A percentile compares a stretch with the other conserved stretches of the same genome.
These are phyloP conservation scores for Neofelis nebulosa DNA, from an alignment of 2,113 vertebrate genomes.

Conservation along the genomic window DNA sequence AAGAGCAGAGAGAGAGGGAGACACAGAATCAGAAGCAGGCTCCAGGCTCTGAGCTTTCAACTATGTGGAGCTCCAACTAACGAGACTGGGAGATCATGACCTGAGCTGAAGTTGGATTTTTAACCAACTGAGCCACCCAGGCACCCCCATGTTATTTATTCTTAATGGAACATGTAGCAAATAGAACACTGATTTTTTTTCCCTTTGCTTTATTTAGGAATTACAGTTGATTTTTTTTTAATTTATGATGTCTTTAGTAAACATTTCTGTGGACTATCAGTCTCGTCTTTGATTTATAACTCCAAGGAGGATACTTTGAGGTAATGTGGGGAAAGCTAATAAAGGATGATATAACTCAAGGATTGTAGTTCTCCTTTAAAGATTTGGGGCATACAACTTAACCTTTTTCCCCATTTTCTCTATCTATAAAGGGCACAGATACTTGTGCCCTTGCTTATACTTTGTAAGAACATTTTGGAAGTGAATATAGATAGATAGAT, in stretches of 20 bases:
- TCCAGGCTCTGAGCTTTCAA: no score
- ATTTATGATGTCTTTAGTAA: background rate
- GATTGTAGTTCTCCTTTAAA: background rate
- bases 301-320: background rate
- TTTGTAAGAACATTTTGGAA: background rate
- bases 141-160: background rate
- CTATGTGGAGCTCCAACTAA: no score
- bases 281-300: background rate
- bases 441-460: background rate
- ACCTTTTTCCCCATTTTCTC: background rate
- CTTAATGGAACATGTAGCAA: background rate
- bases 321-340: background rate
- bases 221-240: background rate
- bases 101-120: no score
- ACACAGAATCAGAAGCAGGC: no score
- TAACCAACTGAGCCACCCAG: no score
- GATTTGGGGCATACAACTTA: background rate
- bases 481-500: background rate
- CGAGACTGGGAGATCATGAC: no score
- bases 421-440: background rate
- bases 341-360: background rate
- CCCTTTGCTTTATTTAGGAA: background rate
- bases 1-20: no score
- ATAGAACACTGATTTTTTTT: background rate
- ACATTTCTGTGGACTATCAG: background rate